Percentiles rank a stretch among this genome's conserved stretches.
phyloP scores from a whole-genome alignment of 2,113 vertebrate species.

The Alethe diademata region DNA sequence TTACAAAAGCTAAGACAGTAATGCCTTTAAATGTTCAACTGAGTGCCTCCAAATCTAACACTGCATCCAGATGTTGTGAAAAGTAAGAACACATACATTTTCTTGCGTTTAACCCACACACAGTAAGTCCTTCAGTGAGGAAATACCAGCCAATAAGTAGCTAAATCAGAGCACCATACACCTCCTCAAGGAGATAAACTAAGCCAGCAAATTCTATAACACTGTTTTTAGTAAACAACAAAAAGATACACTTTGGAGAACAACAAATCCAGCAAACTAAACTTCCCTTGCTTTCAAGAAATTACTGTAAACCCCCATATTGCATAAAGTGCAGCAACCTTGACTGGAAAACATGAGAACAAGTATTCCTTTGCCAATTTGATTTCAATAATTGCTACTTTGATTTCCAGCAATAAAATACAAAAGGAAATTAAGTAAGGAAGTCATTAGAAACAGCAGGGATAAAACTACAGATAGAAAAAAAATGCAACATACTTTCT shows the following conservation, averaged over 20 bases:
- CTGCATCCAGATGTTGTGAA: not conserved
- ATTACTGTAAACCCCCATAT: not conserved
- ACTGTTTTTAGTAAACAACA: not conserved
- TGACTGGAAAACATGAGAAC: not conserved
- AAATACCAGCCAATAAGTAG: not conserved
- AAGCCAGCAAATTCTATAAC: not conserved
- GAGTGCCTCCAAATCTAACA: not conserved
- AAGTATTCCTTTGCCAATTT: not conserved
- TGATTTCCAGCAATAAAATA: not conserved
- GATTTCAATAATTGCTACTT: not conserved
- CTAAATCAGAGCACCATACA: not conserved
- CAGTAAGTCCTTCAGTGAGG: not conserved
- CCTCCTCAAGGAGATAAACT: not conserved
- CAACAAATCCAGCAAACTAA: not conserved
- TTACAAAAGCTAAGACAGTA: not conserved
- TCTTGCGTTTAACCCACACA: not conserved
- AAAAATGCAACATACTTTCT: rapidly evolving
- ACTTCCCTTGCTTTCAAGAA: not conserved
- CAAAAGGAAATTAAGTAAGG: not conserved
- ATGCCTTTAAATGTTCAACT: not conserved
- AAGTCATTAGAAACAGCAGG: not conserved
- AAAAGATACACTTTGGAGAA: not conserved
- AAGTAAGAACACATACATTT: not conserved
- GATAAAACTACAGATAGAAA: not conserved
- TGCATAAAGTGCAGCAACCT: not conserved